Evolutionary conservation across 2,888 invertebrate species (phyloP), one percentile per base, ranked within the genome.

Genomic region (Melitaea athalia): DNA sequence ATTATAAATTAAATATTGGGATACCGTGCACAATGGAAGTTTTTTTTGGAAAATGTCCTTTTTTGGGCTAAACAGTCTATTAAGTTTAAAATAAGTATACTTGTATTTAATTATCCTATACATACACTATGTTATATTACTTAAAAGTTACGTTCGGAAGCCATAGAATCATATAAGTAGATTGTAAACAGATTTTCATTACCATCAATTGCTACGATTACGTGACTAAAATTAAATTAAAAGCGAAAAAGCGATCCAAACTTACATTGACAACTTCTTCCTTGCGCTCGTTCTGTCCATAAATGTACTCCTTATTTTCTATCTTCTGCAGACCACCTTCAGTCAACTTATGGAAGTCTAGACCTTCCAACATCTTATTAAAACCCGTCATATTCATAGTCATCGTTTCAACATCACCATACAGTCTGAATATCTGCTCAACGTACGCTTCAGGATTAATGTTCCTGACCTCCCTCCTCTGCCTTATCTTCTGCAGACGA

Each of bases 331-430:
- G 77, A 0, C 91, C 88, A 15, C 93, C 92, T 12, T 87, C 83
- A 31, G 94, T 82, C 72, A 95, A 82, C 69, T 92, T 92, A 65
- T 92, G 84, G 5, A 96, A 85, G 17, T 94, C 94, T 73, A 96
- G 78, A 55, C 92, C 94, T 63, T 91, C 87, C 11, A 97, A 87
- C 89, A 97, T 93, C 64, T 87, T 94, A 73, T 95, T 95, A 77
- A 97, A 96, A n/a, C 95, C 95, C 5, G 94, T 93, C 73, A 93
- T 75, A 78, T 93, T 92, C 88, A 96, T 94, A 11, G 95, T 95
- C 87, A 95, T 93, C 50, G 91, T 94, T 7, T 93, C 91, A 0
- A 93, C 94, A 78, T 95, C 94, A 0, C 96, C 96, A 78, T 95
- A 96, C 78, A 93, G 88, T 53, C 91, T 87, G 82, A 97, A 96